phyloP scores from a whole-genome alignment of 2,113 vertebrate species.

The Corvus hawaiiensis region DNA sequence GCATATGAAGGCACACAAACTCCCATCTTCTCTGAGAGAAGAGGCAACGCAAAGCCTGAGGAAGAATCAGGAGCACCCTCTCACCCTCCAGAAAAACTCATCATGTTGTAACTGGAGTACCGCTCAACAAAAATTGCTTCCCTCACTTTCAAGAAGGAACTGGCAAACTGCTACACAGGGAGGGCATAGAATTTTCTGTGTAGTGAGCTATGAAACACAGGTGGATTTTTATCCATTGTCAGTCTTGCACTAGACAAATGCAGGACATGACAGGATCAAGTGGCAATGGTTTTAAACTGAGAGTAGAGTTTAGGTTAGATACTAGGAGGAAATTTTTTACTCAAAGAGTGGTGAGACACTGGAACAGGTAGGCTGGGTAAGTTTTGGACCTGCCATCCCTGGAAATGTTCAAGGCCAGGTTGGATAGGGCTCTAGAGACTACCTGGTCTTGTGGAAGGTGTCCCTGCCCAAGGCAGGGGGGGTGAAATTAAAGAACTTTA shows the following conservation, averaged over 20 bases:
- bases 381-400: background rate
- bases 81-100: background rate
- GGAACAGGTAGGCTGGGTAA: background rate
- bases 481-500: background rate
- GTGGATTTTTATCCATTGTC: background rate
- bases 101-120: fast-evolving
- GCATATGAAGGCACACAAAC: background rate
- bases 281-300: background rate
- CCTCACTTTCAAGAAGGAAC: background rate
- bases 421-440: background rate
- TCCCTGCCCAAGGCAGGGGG: background rate
- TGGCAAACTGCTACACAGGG: background rate
- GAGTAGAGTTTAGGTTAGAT: background rate
- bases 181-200: background rate
- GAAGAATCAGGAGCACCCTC: background rate
- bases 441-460: fast-evolving
- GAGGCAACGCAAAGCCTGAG: background rate
- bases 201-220: background rate
- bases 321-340: background rate
- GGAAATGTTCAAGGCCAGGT: background rate
- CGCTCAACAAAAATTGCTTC: background rate
- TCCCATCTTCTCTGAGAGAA: background rate
- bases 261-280: background rate
- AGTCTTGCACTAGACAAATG: background rate
- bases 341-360: background rate